These are phyloP conservation scores for Tenebrio molitor DNA, from an alignment of 1,140 invertebrate species.

Conservation along the genomic window DNA sequence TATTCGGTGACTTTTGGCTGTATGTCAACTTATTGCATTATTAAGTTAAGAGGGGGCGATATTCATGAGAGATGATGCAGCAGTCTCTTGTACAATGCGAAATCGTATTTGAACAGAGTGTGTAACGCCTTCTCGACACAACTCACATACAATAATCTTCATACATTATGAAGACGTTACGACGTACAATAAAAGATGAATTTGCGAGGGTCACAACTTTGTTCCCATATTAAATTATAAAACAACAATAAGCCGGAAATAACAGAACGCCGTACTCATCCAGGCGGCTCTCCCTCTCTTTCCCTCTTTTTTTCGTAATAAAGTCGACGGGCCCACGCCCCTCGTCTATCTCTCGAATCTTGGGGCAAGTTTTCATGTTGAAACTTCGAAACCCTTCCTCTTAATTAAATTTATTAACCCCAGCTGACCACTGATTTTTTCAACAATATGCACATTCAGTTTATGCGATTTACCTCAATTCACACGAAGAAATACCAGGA, in stretches of 20 bases:
- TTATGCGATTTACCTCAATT: background rate
- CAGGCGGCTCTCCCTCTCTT: conserved; percentile 10
- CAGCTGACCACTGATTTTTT: conserved; percentile 6
- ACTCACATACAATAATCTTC: background rate
- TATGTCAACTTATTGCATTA: too few relatives aligned
- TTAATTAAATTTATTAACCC: conserved; percentile 34
- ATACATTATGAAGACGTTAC: conserved; percentile 12
- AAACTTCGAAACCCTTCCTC: conserved; percentile 18
- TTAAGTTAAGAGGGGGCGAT: too few relatives aligned
- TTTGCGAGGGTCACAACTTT: conserved; percentile 9
- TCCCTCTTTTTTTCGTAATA: conserved; percentile 24
- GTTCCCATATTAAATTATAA: conserved; percentile 31
- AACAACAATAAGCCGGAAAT: conserved; percentile 28
- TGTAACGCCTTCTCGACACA: background rate
- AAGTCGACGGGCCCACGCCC: conserved; percentile 8
- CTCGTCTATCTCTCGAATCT: conserved; percentile 17
- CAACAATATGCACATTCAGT: background rate
- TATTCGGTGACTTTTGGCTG: too few relatives aligned
- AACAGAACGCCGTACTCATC: conserved; percentile 1
- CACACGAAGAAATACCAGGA: too few relatives aligned
- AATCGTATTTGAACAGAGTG: too few relatives aligned
- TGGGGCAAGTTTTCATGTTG: conserved; percentile 12
- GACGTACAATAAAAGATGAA: conserved; percentile 23
- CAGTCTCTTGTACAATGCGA: too few relatives aligned
- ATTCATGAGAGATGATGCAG: too few relatives aligned